Conservation (phyloP, 2,113 vertebrate genomes). For the Dromas ardeola region DNA sequence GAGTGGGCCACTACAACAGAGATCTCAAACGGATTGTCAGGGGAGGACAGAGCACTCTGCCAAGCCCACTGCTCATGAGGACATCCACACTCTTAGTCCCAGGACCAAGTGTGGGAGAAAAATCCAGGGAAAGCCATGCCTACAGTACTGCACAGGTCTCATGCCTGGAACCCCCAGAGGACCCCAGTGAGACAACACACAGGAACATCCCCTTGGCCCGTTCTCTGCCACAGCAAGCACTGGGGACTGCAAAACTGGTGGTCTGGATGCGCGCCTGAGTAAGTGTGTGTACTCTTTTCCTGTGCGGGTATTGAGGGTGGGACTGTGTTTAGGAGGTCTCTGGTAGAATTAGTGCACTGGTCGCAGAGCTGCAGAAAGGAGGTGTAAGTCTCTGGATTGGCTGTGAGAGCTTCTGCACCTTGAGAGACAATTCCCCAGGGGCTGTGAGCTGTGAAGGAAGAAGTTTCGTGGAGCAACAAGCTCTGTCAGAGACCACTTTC, state of each 20-base stretch:
- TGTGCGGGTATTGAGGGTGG: accelerated
- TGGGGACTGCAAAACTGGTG: neutral
- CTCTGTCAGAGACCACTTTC: neutral
- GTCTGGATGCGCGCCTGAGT: accelerated
- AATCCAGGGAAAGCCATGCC: neutral
- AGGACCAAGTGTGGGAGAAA: neutral
- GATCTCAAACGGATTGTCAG: neutral
- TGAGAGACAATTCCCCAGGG: neutral
- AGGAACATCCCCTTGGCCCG: neutral
- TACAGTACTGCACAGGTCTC: neutral
- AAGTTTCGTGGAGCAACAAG: neutral
- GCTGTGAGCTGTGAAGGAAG: neutral
- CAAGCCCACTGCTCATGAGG: neutral
- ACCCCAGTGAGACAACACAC: accelerated
- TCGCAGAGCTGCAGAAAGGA: neutral
- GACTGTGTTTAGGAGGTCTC: neutral
- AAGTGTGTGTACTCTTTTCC: neutral
- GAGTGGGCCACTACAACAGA: neutral
- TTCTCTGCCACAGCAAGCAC: neutral
- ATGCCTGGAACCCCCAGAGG: neutral
- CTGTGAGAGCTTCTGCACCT: neutral
- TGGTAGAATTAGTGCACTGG: neutral
- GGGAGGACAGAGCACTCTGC: neutral
- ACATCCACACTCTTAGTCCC: neutral
- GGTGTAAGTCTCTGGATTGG: neutral